Evolutionary conservation across 2,797 vertebrate genomes (phyloP), one percentile per base, ranked within the genome.

Genomic region (Trichosurus vulpecula): DNA sequence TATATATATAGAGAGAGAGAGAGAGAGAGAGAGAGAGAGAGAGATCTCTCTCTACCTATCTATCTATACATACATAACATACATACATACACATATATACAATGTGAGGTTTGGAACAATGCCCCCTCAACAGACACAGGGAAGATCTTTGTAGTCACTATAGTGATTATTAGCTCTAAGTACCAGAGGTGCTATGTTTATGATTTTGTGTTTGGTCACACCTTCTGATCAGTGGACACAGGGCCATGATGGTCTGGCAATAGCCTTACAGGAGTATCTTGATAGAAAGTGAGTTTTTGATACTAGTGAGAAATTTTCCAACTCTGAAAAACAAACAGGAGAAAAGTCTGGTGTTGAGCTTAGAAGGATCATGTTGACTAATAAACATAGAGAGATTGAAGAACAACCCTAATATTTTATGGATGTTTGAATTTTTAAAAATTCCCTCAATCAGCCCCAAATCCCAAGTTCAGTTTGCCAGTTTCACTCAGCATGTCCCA

Each of bases 151-250:
- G 99, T 99, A 0, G 99, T 99, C 97, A 99, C 99, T 96, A 99
- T 99, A 99, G 99, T 99, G 99, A 99, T 99, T 99, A 99, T 99
- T 93, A 8, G 99, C 98, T 99, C 99, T 99, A 97, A 99, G 99
- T 99, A 98, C 52, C 29, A 6, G 51, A 41, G 61, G 0, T 4
- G 1, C 47, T 22, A 58, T 89, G 31, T 4, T 27, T 30, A 14
- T 52, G 3, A 13, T 89, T 94, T 52, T 41, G 9, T 81, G 87
- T 92, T 47, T 93, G 96, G 14, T 47, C 25, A 11, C n/a, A 11
- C 2, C 54, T 94, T 93, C 51, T 35, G 3, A 81, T 61, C 53
- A 93, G 25, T 54, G 3, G n/a, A 58, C 55, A 14, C 52, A 54
- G 27, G 29, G 3, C 16, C 0, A 90, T 29, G 11, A 53, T 58